Evolutionary conservation across 1,140 invertebrate species (phyloP).

Genomic region (Nebria ingens): DNA sequence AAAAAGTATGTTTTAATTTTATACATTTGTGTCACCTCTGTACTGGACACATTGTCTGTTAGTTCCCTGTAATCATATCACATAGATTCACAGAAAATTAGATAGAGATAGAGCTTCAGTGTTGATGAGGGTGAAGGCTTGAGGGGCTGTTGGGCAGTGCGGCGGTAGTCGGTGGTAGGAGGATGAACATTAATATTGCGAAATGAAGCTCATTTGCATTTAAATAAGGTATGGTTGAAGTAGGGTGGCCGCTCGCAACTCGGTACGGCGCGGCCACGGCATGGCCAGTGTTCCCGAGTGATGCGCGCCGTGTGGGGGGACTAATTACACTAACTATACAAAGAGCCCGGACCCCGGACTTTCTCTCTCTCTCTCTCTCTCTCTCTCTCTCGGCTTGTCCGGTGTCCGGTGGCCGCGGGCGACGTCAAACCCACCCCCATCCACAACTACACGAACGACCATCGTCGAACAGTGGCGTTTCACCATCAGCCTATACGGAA

Average conservation of each 20-base stretch:
- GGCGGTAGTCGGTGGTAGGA: slow-evolving; percentile 38
- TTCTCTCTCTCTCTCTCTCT: no score
- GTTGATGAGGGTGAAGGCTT: slow-evolving; percentile 5
- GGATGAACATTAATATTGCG: slow-evolving; percentile 72
- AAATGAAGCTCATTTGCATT: slow-evolving; percentile 81
- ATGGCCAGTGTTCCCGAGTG: neutral
- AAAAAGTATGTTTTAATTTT: no score
- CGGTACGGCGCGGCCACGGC: slow-evolving; percentile 15
- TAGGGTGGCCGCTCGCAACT: slow-evolving; percentile 28
- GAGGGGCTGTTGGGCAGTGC: slow-evolving; percentile 13
- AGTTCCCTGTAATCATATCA: no score
- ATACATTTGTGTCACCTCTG: no score
- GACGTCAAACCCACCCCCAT: slow-evolving; percentile 11
- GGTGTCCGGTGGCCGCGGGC: slow-evolving; percentile 27
- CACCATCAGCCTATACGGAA: neutral
- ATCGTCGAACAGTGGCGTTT: neutral
- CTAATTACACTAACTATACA: slow-evolving; percentile 38
- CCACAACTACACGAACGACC: neutral
- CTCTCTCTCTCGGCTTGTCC: slow-evolving; percentile 25
- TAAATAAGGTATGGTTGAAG: slow-evolving; percentile 62
- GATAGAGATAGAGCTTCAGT: no score
- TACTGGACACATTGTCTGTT: no score
- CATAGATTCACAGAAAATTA: no score
- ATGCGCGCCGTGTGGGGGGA: slow-evolving; percentile 26
- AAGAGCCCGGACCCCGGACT: no score